Evolutionary conservation across 2,797 vertebrate species (phyloP).

Genomic region (Harpagifer antarcticus): DNA sequence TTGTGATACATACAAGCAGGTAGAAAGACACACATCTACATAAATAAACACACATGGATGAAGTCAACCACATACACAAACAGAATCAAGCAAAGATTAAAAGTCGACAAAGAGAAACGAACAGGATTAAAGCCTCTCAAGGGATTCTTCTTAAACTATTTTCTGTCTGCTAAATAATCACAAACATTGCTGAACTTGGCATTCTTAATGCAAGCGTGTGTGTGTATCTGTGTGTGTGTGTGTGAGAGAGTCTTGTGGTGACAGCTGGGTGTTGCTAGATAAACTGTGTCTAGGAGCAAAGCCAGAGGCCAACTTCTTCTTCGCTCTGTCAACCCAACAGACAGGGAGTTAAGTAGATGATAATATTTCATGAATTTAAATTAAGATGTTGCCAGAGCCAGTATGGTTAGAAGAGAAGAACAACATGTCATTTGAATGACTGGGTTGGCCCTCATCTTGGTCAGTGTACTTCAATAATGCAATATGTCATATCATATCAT

Average conservation of each 20-base stretch:
- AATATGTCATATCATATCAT: neutral
- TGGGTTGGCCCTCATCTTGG: neutral
- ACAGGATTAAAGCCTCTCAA: constrained; percentile 43
- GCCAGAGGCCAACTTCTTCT: constrained; percentile 57
- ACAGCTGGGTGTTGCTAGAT: constrained; percentile 68
- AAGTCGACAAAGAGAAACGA: constrained; percentile 47
- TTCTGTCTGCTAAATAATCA: constrained; percentile 49
- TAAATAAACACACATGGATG: constrained; percentile 41
- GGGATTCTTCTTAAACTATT: constrained; percentile 44
- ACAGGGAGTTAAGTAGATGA: constrained; percentile 8
- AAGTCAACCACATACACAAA: constrained; percentile 20
- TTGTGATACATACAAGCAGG: constrained; percentile 21
- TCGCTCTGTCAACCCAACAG: constrained; percentile 26
- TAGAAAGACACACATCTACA: constrained; percentile 46
- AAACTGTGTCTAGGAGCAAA: constrained; percentile 62
- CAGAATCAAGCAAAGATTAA: constrained; percentile 31
- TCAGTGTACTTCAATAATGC: neutral
- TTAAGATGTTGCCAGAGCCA: constrained; percentile 9
- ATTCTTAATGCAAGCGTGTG: constrained; percentile 19
- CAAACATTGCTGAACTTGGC: constrained; percentile 45
- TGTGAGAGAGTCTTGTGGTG: constrained; percentile 7
- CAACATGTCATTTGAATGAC: neutral
- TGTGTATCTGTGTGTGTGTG: constrained; percentile 3
- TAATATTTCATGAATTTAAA: constrained; percentile 45
- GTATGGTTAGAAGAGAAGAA: neutral